Base-by-base conservation (phyloP, 2,888 invertebrate species). In the Drosophila meridionalis region DNA sequence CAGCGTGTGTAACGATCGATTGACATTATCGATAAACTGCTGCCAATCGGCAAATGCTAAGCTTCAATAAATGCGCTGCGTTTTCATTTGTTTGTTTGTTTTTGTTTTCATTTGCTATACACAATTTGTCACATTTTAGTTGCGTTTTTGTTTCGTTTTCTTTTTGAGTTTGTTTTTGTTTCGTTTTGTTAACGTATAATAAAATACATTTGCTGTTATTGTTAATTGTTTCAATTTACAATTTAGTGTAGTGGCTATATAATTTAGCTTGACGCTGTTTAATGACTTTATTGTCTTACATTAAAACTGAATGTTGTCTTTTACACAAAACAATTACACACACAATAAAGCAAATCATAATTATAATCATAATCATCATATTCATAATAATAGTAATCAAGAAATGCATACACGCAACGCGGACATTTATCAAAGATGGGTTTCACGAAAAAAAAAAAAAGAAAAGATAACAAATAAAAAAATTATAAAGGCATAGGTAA, bases 241-340 rank as follows among this genome's bases (percentile, higher is more conserved):
- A 70, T 66, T 73, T 65, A 42, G 65, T 68, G 9, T 59, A 50
- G 59, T 57, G 53, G 65, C 61, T 75, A 60, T 78, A 36, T 65
- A 71, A 64, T 53, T 64, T 68, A 62, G 67, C 67, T 71, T 62
- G 60, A 61, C 62, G 67, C 58, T 79, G 65, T 59, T 40, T 56
- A 80, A 80, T 79, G 80, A 79, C 79, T 79, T 79, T 79, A 79
- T 79, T 79, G 79, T 80, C 79, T 79, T 74, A 80, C n/a, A 76
- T 74, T 75, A 77, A 80, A 79, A 79, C 67, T 76, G 73, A 73
- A 73, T 70, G 69, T 62, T 80, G 79, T 80, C 78, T 80, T 80
- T 80, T 73, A 76, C 76, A 79, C 64, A 73, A 52, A 79, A 70
- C 64, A 64, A 56, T 43, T 64, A 73, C 69, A 77, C 77, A 68